Conservation (phyloP, 2,797 vertebrate species). For the Chelon labrosus region DNA sequence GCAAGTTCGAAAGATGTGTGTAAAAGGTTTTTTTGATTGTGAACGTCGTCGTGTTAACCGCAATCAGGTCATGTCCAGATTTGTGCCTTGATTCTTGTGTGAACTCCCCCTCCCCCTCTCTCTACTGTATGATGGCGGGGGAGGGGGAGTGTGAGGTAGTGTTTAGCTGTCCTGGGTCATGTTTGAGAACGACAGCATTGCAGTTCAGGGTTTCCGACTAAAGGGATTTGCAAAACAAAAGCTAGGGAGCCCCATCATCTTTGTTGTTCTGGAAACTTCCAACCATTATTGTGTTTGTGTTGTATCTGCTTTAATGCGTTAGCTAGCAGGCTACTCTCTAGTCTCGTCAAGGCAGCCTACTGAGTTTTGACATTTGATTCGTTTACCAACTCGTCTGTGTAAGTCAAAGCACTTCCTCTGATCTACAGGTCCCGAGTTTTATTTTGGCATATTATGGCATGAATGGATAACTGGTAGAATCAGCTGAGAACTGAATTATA, state of each 20-base stretch:
- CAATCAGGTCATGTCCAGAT: conserved; percentile 54
- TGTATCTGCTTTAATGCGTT: too few species aligned
- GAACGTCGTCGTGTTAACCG: conserved; percentile 14
- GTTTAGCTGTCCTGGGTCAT: conserved; percentile 17
- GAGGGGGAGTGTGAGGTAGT: too few species aligned
- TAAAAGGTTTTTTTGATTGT: conserved; percentile 4
- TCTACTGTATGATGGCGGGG: not conserved
- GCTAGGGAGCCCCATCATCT: too few species aligned
- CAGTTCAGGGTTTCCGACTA: not conserved
- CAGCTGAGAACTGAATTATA: too few species aligned
- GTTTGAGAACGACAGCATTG: conserved; percentile 38
- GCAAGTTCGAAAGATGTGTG: not conserved
- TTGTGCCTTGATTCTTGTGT: conserved; percentile 68
- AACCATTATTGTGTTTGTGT: too few species aligned
- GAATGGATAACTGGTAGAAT: not conserved
- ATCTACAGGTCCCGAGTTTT: too few species aligned
- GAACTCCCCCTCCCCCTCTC: conserved; percentile 45
- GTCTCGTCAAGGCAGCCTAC: too few species aligned
- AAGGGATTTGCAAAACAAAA: not conserved
- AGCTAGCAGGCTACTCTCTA: too few species aligned
- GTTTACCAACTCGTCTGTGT: too few species aligned
- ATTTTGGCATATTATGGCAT: not conserved
- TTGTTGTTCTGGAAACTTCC: too few species aligned
- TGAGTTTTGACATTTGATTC: too few species aligned
- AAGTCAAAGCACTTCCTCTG: not conserved